Evolutionary conservation across 2,888 invertebrate species (phyloP), one percentile per base, ranked within the genome.

Genomic region (Lasioglossum marginatum): DNA sequence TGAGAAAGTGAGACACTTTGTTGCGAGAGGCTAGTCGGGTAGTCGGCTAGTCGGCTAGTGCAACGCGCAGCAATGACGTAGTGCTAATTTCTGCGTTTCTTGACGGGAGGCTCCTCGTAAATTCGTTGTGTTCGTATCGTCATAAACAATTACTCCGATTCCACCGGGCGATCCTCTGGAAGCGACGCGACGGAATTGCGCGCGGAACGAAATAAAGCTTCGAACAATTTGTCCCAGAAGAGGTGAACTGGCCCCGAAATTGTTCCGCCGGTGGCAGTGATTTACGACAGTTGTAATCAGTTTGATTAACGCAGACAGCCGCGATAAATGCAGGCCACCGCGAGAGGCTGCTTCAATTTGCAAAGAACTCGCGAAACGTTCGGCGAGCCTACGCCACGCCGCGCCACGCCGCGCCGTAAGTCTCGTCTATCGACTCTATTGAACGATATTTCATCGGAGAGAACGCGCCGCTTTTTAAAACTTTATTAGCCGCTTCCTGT

Each of bases 231-330:
- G 86, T 86, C 77, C 77, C 84, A 75, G 81, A 86, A 84, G 84
- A 81, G 86, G 84, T 74, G 84, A 86, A 86, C 84, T 43, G 81
- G 77, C 37, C 77, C 84, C 81, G 84, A 86, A 86, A 86, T 84
- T 84, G 86, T 86, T 80, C 85, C 77, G n/a, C 73, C 83, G 63
- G 57, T 80, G 85, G 77, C 84, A 81, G 84, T 77, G 78, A 86
- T 86, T 86, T 86, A 86, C 84, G 74, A 72, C 48, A 86, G 86
- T 86, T 84, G 84, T 86, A 86, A 86, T 86, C 86, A 86, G 86
- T 86, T 86, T 86, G 84, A 86, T 86, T 81, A 86, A 86, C 81
- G 84, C 86, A 84, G 84, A 84, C 84, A 86, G 81, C 77, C 75
- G 84, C 86, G 86, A 86, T 86, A 86, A 86, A 86, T 78, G 83